Base-by-base conservation (phyloP, 2,797 vertebrate genomes). In the Xenopus petersii region DNA sequence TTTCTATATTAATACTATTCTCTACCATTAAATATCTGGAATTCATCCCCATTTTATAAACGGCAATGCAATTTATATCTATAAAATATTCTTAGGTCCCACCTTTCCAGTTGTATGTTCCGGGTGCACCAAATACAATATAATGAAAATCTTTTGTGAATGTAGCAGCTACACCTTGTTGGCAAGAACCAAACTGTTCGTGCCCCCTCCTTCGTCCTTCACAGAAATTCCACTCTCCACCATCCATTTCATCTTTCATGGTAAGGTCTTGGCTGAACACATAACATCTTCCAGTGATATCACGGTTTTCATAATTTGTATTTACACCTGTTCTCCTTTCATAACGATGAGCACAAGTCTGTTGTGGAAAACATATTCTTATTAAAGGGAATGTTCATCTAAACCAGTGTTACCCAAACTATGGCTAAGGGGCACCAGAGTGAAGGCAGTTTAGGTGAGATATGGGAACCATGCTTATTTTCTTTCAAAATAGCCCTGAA, bases 61-160 rank as follows among this genome's bases (percentile, higher is more conserved):
- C 4, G 26, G 26, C 26, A 30, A 30, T 30, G 36, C 36, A 42
- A 7, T 9, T 42, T 42, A 6, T 42, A 9, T 42, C 36, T 42
- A 42, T 42, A 42, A 42, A 42, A 6, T 42, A 42, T 42, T 42
- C 49, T 10, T 12, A 51, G 15, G 49, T 67, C 86, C 12, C 91
- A 99, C 97, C 98, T 97, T 94, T 98, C 98, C 98, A 99, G 84
- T 98, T 98, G 72, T 96, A 97, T 33, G 96, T 94, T 72, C 98
- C 98, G 0, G 97, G 96, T 15, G 96, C 97, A 84, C 98, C 98
- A 86, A 99, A 99, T 58, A 97, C 92, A 81, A 98, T 83, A 17
- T 99, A 99, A 80, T 97, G 95, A 81, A 93, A 95, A 83, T 98
- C 94, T 83, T 91, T 97, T 81, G 95, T 96, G 79, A 99, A 99